Conservation (phyloP, 2,113 vertebrate species). For the Fulmarus glacialis region DNA sequence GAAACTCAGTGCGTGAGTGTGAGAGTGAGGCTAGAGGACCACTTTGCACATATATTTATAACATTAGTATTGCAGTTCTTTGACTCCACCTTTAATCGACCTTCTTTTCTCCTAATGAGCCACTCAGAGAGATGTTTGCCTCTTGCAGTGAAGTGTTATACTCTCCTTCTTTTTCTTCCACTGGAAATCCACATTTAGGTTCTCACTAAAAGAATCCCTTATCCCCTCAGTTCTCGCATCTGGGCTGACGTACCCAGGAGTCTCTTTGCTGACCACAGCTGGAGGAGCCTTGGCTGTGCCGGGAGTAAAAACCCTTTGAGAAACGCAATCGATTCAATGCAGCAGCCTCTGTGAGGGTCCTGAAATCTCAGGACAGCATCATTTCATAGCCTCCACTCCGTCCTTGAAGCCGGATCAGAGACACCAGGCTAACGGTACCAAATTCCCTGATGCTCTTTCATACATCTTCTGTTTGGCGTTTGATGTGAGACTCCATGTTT, state of each 20-base stretch:
- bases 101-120: constrained; percentile 12
- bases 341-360: background rate
- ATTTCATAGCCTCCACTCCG: background rate
- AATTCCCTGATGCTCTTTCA: background rate
- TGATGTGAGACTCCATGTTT: background rate
- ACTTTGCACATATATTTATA: background rate
- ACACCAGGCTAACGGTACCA: background rate
- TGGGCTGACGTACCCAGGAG: background rate
- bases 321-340: rapidly evolving
- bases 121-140: background rate
- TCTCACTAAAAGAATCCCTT: background rate
- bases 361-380: background rate
- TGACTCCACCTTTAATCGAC: constrained; percentile 19
- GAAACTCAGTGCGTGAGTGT: background rate
- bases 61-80: background rate
- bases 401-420: background rate
- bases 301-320: background rate
- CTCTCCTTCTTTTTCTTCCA: background rate
- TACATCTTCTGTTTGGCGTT: background rate
- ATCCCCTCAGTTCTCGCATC: background rate
- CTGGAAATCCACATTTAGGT: background rate
- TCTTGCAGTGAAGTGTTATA: background rate
- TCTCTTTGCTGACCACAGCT: background rate
- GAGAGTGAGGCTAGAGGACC: background rate
- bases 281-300: background rate